Conservation (phyloP, 2,888 invertebrate species). For the Cephus pygmeus region DNA sequence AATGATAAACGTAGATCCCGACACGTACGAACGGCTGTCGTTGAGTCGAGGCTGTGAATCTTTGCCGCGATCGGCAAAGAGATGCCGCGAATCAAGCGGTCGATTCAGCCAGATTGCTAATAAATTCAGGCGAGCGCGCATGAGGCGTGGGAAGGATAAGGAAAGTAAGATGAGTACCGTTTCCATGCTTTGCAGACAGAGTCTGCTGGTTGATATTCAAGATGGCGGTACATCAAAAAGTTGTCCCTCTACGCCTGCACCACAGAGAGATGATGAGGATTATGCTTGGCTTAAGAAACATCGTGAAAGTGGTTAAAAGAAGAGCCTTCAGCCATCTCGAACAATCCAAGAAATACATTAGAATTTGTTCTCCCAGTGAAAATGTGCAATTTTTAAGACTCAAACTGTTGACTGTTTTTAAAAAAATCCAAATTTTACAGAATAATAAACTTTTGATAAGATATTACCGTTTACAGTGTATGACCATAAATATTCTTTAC, state of each 20-base stretch:
- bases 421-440: background rate
- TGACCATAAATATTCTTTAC: background rate
- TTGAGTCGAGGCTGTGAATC: conserved; percentile 67
- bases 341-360: background rate
- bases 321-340: background rate
- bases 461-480: background rate
- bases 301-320: conserved; percentile 19
- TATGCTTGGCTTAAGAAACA: conserved; percentile 24
- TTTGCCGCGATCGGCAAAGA: conserved; percentile 64
- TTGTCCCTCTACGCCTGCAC: conserved; percentile 36
- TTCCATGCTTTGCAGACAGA: conserved; percentile 80
- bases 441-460: too few relatives aligned
- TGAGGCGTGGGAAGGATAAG: conserved; percentile 64
- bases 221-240: conserved; percentile 33
- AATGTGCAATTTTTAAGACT: background rate
- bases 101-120: conserved; percentile 67
- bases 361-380: background rate
- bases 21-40: conserved; percentile 70
- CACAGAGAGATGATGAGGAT: conserved; percentile 23
- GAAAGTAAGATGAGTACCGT: conserved; percentile 71
- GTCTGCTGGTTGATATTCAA: conserved; percentile 74
- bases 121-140: conserved; percentile 71
- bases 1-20: conserved; percentile 78
- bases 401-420: background rate
- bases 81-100: conserved; percentile 35